Evolutionary conservation across 2,113 vertebrate species (phyloP), one percentile per base, ranked within the genome.

Genomic region (Haemorhous mexicanus): DNA sequence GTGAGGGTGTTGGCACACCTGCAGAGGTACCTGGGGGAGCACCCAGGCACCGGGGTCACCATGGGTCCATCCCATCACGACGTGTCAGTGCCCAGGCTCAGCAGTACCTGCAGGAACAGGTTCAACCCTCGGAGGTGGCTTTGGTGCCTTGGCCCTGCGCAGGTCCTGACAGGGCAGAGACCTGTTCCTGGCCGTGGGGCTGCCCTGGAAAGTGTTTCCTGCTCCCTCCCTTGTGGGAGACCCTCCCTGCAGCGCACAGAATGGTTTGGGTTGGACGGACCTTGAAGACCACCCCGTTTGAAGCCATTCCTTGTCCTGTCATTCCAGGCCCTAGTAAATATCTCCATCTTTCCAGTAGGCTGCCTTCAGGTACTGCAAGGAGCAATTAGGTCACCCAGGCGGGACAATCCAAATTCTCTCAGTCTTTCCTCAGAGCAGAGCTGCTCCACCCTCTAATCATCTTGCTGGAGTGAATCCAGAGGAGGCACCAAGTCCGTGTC

Each of bases 31-130:
- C 44, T 16, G 44, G 52, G 39, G 41, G 41, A 18, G 77, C n/a
- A 20, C 67, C 8, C 10, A 17, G 76, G 81, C 69, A 17, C 21
- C 1, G 9, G 24, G 24, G 24, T 3, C 39, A 32, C 5, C 1
- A 2, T 0, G 15, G 15, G 7, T 68, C 24, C 56, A 15, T 13
- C 49, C 5, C 49, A 41, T 22, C 28, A 0, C 1, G 21, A 13
- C 2, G 2, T 1, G 20, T 3, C 61, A 17, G 2, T 0, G 3
- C 33, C 33, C 32, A 7, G 66, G 41, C 56, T 6, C 2, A n/a
- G 61, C 15, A 43, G 35, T 8, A 24, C 67, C 73, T 52, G 82
- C 82, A 20, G 62, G 39, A 27, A 10, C 80, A 18, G 27, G 21
- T 4, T 24, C 41, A 1, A 17, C 44, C 2, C 5, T 4, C 43